A percentile compares a stretch with the other conserved stretches of the same genome.
Conservation (phyloP, 2,113 vertebrate species). For the Chaetops frenatus region DNA sequence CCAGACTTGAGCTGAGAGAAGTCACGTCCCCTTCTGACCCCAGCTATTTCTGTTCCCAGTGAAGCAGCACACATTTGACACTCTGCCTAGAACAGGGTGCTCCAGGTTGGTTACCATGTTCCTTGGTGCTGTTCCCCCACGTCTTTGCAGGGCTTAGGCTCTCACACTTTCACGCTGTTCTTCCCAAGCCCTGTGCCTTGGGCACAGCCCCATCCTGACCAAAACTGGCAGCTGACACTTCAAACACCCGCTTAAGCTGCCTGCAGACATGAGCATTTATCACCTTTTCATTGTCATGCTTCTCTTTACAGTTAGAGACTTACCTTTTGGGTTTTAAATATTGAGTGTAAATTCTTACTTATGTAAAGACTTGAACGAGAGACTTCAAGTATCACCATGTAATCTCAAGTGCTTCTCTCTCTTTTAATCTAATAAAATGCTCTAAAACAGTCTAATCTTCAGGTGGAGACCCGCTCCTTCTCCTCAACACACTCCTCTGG, state of each 20-base stretch:
- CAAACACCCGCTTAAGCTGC: neutral
- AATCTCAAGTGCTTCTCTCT: neutral
- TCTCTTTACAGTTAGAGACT: neutral
- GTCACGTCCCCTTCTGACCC: neutral
- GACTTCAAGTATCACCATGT: neutral
- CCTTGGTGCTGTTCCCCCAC: neutral
- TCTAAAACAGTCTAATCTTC: neutral
- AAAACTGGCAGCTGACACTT: neutral
- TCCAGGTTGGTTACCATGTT: neutral
- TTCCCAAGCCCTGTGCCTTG: neutral
- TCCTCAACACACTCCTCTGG: neutral
- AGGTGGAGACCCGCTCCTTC: neutral
- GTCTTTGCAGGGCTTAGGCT: neutral
- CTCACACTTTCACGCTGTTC: neutral
- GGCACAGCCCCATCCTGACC: neutral
- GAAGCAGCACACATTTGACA: neutral
- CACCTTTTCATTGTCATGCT: neutral
- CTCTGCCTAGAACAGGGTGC: neutral
- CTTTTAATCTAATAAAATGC: neutral
- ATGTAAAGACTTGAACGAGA: neutral
- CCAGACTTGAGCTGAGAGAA: neutral
- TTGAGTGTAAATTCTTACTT: neutral
- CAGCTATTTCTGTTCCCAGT: neutral
- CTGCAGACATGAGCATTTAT: neutral
- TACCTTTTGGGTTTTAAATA: neutral